Percentiles rank a stretch among this genome's conserved stretches.
Evolutionary conservation across 2,113 vertebrate genomes (phyloP).

Genomic region (Heptranchias perlo): DNA sequence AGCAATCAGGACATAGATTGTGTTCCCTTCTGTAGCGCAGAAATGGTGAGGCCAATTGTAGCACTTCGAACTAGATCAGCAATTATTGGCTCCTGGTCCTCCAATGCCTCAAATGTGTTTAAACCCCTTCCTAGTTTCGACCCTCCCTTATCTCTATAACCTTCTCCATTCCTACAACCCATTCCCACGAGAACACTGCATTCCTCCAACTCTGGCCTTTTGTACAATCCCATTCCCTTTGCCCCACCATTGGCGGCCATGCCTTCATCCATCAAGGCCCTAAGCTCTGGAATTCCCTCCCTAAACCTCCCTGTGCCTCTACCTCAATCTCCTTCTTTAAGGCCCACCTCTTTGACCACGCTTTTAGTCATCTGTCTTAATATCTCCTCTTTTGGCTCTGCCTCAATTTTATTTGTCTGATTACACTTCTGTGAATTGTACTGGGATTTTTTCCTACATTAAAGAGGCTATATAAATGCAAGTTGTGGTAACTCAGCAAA

Average conservation of each 20-base stretch:
- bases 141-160: not conserved
- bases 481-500: not conserved
- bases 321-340: too few relatives aligned
- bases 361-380: not conserved
- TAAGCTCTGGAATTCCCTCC: too few relatives aligned
- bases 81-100: too few relatives aligned
- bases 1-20: not conserved
- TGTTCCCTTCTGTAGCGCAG: not conserved
- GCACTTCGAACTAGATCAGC: not conserved
- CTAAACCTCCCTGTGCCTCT: too few relatives aligned
- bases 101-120: not conserved
- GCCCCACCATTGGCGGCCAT: too few relatives aligned
- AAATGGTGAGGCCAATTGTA: not conserved
- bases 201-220: too few relatives aligned
- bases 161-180: not conserved
- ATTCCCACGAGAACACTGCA: not conserved
- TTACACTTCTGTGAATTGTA: too few relatives aligned
- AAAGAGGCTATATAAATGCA: not conserved
- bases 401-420: not conserved
- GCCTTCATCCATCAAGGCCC: too few relatives aligned
- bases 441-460: too few relatives aligned
- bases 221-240: too few relatives aligned
- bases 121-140: not conserved
- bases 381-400: not conserved
- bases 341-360: not conserved